Percentiles rank a stretch among this genome's conserved stretches.
phyloP scores from a whole-genome alignment of 2,797 vertebrate genomes.

The Premnoplex brunnescens region DNA sequence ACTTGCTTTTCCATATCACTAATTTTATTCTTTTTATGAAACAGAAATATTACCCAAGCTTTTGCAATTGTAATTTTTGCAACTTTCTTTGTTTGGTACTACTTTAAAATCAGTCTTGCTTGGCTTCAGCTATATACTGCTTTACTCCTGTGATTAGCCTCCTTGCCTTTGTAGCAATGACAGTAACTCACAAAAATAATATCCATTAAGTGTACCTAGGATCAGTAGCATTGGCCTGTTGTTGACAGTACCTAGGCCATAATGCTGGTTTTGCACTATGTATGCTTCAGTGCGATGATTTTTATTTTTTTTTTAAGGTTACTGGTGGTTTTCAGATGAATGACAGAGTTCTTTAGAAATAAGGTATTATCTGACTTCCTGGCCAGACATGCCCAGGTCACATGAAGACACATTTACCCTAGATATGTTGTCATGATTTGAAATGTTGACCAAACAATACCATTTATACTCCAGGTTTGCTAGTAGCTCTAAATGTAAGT shows the following conservation, averaged over 20 bases:
- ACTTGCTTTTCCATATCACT: not conserved
- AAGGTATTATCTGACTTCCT: not conserved
- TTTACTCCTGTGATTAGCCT: not conserved
- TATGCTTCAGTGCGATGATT: not conserved
- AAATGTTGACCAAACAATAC: not conserved
- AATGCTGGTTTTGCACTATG: not conserved
- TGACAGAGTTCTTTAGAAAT: not conserved
- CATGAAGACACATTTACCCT: not conserved
- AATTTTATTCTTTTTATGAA: not conserved
- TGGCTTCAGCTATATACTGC: not conserved
- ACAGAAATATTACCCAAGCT: not conserved
- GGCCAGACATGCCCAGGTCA: not conserved
- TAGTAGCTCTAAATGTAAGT: not conserved
- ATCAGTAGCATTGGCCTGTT: not conserved
- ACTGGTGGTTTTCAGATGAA: not conserved
- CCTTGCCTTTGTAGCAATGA: not conserved
- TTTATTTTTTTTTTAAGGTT: not conserved
- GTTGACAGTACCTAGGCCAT: not conserved
- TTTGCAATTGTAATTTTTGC: not conserved
- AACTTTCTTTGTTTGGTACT: not conserved
- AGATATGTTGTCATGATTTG: not conserved
- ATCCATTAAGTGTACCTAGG: not conserved
- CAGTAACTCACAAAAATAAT: not conserved
- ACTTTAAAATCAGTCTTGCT: not conserved
- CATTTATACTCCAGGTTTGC: not conserved